Percentiles rank a stretch among this genome's conserved stretches.
Evolutionary conservation across 2,888 invertebrate species (phyloP).

Genomic region (Entomobrya proxima): DNA sequence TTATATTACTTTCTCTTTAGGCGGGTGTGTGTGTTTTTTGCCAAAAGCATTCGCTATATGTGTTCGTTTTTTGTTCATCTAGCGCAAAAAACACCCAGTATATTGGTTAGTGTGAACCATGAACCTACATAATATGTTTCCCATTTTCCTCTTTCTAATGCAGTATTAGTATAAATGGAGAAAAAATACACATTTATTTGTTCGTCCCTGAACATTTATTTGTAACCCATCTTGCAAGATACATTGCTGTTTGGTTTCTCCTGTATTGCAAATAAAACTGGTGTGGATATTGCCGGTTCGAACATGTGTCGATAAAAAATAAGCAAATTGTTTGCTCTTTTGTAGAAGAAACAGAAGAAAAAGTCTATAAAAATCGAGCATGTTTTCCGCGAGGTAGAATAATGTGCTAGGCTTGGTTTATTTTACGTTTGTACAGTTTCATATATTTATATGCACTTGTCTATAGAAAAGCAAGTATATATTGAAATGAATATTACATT

Average conservation of each 20-base stretch:
- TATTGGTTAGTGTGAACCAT: neutral
- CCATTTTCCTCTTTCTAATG: neutral
- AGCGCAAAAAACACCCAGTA: neutral
- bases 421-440: neutral
- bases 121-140: neutral
- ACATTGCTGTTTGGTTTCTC: neutral
- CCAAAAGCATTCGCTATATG: neutral
- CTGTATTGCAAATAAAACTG: neutral
- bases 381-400: neutral
- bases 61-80: neutral
- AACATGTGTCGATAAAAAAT: conserved; percentile 10
- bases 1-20: neutral
- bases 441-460: neutral
- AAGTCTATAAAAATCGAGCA: neutral
- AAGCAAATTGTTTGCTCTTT: conserved; percentile 34
- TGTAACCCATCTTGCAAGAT: conserved; percentile 8
- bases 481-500: conserved; percentile 41
- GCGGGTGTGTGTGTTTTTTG: neutral
- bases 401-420: neutral
- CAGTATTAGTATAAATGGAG: neutral
- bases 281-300: neutral
- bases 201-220: conserved; percentile 16
- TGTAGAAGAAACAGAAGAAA: too few relatives aligned
- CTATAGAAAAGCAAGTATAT: too few relatives aligned
- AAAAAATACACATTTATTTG: neutral